phyloP scores from a whole-genome alignment of 2,888 invertebrate genomes.

The Yponomeuta sedellus region DNA sequence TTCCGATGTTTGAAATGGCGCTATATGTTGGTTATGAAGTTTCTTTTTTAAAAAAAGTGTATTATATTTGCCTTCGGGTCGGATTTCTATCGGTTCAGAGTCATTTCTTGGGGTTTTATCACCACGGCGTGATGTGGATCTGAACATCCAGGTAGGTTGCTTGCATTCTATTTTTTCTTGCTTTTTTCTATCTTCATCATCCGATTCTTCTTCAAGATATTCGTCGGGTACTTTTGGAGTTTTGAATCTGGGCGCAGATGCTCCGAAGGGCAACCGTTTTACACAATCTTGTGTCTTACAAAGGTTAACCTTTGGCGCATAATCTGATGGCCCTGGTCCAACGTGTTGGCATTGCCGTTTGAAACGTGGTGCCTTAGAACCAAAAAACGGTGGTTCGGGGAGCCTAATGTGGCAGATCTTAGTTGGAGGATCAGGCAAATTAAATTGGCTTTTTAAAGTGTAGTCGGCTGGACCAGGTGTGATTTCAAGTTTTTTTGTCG shows the following conservation, averaged over 20 bases:
- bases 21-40: constrained; percentile 32
- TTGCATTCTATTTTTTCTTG: constrained; percentile 26
- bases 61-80: neutral
- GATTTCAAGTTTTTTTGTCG: constrained; percentile 25
- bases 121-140: constrained; percentile 28
- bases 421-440: constrained; percentile 31
- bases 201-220: neutral
- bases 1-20: constrained; percentile 54
- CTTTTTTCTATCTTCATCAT: constrained; percentile 12
- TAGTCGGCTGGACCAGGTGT: constrained; percentile 52
- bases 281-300: constrained; percentile 37
- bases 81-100: neutral
- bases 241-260: constrained; percentile 45
- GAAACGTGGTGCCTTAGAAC: constrained; percentile 47
- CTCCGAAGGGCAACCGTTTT: constrained; percentile 42
- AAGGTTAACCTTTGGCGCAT: constrained; percentile 30
- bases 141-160: constrained; percentile 49
- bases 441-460: constrained; percentile 47
- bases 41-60: constrained; percentile 22
- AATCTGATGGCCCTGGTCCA: constrained; percentile 53
- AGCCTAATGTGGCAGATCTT: constrained; percentile 38
- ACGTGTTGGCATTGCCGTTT: constrained; percentile 32
- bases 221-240: constrained; percentile 23
- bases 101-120: neutral
- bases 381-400: constrained; percentile 46